These are phyloP conservation scores for Chaenogobius annularis DNA, from an alignment of 2,113 vertebrate genomes.

Conservation along the genomic window DNA sequence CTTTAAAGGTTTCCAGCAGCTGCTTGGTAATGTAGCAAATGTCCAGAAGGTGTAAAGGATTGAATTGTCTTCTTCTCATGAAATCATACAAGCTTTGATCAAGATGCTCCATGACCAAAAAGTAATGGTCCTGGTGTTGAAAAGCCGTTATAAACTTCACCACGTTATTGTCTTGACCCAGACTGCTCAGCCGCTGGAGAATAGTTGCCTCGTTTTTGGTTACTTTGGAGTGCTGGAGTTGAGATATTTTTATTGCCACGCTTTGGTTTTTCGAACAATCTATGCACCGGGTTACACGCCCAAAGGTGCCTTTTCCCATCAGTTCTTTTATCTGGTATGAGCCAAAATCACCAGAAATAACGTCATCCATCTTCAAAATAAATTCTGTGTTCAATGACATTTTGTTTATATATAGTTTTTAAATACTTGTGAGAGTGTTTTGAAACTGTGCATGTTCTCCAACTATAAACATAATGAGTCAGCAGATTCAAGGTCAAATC, in stretches of 20 bases:
- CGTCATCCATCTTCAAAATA: neutral
- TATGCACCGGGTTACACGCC: neutral
- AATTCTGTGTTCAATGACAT: neutral
- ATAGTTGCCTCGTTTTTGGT: neutral
- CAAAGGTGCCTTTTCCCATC: neutral
- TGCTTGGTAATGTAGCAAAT: too few relatives aligned
- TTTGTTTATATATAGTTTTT: neutral
- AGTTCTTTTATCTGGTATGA: neutral
- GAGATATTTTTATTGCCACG: neutral
- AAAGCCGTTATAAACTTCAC: neutral
- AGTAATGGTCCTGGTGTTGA: neutral
- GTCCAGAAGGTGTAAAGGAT: too few relatives aligned
- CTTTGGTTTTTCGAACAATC: neutral
- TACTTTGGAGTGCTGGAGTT: neutral
- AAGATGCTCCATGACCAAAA: neutral
- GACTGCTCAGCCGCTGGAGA: neutral
- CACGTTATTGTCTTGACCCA: neutral
- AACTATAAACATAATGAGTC: too few relatives aligned
- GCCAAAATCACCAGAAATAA: neutral
- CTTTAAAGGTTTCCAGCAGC: too few relatives aligned
- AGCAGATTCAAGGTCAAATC: too few relatives aligned
- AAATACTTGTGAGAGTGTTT: too few relatives aligned
- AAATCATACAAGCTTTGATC: neutral
- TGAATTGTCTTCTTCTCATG: neutral
- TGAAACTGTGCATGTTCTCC: too few relatives aligned